phyloP scores from a whole-genome alignment of 2,113 vertebrate genomes.

The Eptatretus burgeri region DNA sequence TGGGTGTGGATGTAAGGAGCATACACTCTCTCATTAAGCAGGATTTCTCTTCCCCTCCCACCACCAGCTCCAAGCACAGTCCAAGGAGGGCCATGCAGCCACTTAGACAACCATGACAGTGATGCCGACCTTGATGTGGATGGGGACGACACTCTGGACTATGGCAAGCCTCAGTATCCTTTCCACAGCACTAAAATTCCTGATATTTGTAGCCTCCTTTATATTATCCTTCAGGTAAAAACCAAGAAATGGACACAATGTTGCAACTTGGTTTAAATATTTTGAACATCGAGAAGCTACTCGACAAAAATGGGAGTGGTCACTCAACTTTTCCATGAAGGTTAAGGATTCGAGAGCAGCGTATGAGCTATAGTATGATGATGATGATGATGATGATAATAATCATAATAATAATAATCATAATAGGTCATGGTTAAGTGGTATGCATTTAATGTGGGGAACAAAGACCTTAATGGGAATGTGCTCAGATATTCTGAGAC shows the following conservation, averaged over 20 bases:
- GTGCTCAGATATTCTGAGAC: slow-evolving; percentile 70
- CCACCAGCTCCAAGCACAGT: neutral
- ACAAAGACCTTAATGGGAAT: slow-evolving; percentile 23
- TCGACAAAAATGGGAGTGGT: no score
- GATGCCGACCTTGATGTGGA: slow-evolving; percentile 90
- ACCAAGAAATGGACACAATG: neutral
- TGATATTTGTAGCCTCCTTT: neutral
- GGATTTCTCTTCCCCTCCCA: neutral
- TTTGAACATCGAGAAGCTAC: no score
- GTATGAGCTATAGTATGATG: no score
- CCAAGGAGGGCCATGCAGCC: neutral
- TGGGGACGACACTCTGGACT: slow-evolving; percentile 88
- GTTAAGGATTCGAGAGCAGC: neutral
- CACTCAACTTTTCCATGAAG: neutral
- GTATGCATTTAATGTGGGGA: no score
- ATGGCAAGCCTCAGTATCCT: slow-evolving; percentile 98
- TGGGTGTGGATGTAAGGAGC: no score
- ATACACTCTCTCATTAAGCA: no score
- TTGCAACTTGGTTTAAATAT: neutral
- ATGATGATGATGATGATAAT: no score
- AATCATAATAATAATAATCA: no score
- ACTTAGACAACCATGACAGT: slow-evolving; percentile 58
- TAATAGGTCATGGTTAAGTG: no score
- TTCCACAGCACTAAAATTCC: slow-evolving; percentile 13
- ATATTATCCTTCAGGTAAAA: neutral